These are phyloP conservation scores for Anthopleura sola DNA, from an alignment of 64 coral and sea anemone genomes.

Conservation along the genomic window DNA sequence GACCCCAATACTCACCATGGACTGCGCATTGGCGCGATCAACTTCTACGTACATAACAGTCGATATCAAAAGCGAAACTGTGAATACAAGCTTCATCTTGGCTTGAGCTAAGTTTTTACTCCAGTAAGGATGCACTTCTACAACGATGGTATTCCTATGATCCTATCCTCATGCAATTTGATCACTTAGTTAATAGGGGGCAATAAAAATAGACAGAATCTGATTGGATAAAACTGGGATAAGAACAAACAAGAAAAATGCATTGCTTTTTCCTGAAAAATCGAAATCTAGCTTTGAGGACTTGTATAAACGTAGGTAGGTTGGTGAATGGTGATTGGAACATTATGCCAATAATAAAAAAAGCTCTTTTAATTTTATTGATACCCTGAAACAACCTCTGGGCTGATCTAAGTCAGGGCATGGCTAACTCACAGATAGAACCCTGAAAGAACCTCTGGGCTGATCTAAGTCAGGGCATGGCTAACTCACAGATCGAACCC, in stretches of 20 bases:
- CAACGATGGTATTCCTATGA: neutral
- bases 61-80: neutral
- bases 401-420: too few relatives aligned
- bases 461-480: too few relatives aligned
- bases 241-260: neutral
- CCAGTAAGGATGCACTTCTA: too few relatives aligned
- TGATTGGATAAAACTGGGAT: neutral
- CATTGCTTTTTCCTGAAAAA: neutral
- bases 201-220: neutral
- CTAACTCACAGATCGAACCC: too few relatives aligned
- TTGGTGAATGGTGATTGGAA: neutral
- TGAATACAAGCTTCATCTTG: neutral
- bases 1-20: neutral
- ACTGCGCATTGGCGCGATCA: neutral
- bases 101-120: neutral
- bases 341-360: too few relatives aligned
- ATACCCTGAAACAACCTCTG: too few relatives aligned
- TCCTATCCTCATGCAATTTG: neutral
- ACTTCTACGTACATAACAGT: neutral
- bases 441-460: too few relatives aligned
- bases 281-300: neutral
- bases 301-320: neutral
- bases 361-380: too few relatives aligned
- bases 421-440: too few relatives aligned
- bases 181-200: too few relatives aligned